phyloP scores from a whole-genome alignment of 2,113 vertebrate genomes.

The Aviceda subcristata region DNA sequence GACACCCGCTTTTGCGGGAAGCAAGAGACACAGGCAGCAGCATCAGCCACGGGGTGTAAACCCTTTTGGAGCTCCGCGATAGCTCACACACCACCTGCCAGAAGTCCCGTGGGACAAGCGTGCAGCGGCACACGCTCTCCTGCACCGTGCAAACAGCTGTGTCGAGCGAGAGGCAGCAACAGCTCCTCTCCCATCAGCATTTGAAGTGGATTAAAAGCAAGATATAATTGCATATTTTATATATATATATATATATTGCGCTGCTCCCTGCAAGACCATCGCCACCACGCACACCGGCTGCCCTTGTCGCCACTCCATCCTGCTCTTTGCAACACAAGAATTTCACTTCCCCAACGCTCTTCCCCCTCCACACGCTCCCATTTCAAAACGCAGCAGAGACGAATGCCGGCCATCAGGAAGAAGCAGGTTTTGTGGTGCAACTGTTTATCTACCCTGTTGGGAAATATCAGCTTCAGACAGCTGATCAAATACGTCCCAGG shows the following conservation, averaged over 20 bases:
- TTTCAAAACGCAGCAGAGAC: neutral
- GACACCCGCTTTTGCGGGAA: neutral
- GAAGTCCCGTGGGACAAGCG: fast-evolving
- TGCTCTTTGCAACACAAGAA: neutral
- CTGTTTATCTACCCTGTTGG: neutral
- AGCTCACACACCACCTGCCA: neutral
- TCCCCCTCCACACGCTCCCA: fast-evolving
- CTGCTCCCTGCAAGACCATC: neutral
- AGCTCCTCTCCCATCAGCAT: neutral
- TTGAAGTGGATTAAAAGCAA: neutral
- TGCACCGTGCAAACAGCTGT: fast-evolving
- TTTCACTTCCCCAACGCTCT: fast-evolving
- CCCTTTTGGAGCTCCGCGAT: neutral
- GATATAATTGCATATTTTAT: fast-evolving
- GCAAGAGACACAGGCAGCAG: neutral
- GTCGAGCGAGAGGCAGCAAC: neutral
- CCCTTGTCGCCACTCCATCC: neutral
- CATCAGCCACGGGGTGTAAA: fast-evolving
- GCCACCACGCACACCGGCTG: fast-evolving
- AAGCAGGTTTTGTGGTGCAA: neutral
- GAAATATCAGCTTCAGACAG: neutral
- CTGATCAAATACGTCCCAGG: constrained; percentile 21
- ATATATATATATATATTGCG: fast-evolving
- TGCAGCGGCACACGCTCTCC: fast-evolving
- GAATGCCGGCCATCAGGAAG: fast-evolving